Evolutionary conservation across 2,113 vertebrate species (phyloP).

Genomic region (Mormyrus iriodes): DNA sequence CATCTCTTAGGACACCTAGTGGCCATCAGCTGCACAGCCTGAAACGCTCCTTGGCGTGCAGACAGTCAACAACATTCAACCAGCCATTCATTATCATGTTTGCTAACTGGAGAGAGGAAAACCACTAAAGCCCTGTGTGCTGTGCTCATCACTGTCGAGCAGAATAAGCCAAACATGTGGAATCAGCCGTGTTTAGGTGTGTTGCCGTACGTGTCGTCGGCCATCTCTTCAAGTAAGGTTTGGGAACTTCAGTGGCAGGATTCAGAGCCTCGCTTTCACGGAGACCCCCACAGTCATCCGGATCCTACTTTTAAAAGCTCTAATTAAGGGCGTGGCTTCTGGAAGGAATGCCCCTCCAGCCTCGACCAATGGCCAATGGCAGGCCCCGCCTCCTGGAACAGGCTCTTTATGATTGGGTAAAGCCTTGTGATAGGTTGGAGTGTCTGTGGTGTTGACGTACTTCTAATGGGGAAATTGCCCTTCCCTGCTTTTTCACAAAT

Average conservation of each 20-base stretch:
- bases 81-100: neutral
- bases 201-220: neutral
- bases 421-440: constrained; percentile 74
- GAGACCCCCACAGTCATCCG: constrained; percentile 62
- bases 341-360: constrained; percentile 65
- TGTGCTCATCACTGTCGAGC: neutral
- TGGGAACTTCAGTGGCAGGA: neutral
- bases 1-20: neutral
- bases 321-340: constrained; percentile 67
- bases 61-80: neutral
- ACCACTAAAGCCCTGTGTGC: neutral
- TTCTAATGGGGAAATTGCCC: constrained; percentile 66
- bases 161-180: neutral
- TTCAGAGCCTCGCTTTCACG: neutral
- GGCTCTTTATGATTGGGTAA: constrained; percentile 81
- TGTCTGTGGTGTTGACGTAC: constrained; percentile 76
- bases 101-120: too few relatives aligned
- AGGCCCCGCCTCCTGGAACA: constrained; percentile 43
- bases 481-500: constrained; percentile 46
- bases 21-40: neutral
- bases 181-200: neutral
- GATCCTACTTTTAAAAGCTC: constrained; percentile 65
- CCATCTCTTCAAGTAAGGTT: neutral
- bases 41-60: neutral
- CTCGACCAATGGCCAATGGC: constrained; percentile 58